phyloP scores from a whole-genome alignment of 2,113 vertebrate genomes.

The Caretta caretta region DNA sequence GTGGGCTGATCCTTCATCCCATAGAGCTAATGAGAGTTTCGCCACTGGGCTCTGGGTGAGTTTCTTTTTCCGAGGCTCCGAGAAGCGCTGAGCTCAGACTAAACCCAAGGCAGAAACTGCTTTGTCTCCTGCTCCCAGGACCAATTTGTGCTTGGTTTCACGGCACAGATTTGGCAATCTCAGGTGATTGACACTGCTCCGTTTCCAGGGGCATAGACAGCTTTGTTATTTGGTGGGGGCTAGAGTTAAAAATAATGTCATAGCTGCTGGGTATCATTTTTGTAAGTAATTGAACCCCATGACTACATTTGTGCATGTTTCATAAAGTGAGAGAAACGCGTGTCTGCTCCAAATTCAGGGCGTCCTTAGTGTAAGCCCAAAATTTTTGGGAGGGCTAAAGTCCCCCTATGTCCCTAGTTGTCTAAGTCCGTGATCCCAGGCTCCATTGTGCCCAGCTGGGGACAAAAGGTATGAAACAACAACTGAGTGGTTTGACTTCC shows the following conservation, averaged over 20 bases:
- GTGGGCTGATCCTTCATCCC: neutral
- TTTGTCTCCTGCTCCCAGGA: neutral
- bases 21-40: neutral
- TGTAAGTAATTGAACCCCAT: neutral
- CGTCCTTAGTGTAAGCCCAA: neutral
- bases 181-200: neutral
- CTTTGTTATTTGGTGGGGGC: neutral
- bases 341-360: neutral
- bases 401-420: neutral
- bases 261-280: neutral
- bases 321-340: neutral
- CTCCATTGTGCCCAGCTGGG: neutral
- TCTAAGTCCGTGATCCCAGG: neutral
- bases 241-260: neutral
- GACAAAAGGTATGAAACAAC: neutral
- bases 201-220: neutral
- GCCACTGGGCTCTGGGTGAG: neutral
- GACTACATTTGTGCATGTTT: neutral
- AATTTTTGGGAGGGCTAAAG: neutral
- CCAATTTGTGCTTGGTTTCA: neutral
- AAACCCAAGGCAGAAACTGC: neutral
- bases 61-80: neutral
- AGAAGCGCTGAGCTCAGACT: neutral
- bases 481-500: neutral
- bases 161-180: neutral